These are phyloP conservation scores for Cheilosia pagana DNA, from an alignment of 2,888 invertebrate species.

Conservation along the genomic window DNA sequence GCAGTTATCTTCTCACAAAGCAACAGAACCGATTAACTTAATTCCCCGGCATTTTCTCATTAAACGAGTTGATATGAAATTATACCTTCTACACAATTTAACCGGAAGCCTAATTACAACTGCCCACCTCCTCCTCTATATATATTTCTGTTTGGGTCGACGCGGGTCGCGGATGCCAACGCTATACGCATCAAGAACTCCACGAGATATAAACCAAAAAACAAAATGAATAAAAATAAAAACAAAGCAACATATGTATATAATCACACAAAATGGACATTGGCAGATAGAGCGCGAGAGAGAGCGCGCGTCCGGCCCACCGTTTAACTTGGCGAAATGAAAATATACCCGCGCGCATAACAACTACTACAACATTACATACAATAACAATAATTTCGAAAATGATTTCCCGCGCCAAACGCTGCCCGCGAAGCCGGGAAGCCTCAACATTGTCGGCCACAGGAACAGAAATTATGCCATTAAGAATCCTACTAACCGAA, in stretches of 20 bases:
- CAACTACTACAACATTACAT: conserved; percentile 27
- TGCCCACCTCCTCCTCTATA: conserved; percentile 77
- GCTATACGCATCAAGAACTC: conserved; percentile 39
- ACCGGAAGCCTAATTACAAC: conserved; percentile 83
- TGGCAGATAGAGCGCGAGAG: neutral
- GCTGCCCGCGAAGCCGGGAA: conserved; percentile 51
- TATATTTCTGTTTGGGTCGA: conserved; percentile 28
- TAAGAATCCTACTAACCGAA: conserved; percentile 75
- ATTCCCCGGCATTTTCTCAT: conserved; percentile 75
- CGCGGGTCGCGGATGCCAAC: conserved; percentile 1
- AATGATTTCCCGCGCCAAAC: conserved; percentile 72
- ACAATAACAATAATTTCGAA: conserved; percentile 75
- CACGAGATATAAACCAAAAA: conserved; percentile 6
- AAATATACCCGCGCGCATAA: conserved; percentile 67
- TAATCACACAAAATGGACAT: conserved; percentile 60
- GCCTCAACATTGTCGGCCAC: conserved; percentile 52
- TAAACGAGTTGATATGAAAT: conserved; percentile 77
- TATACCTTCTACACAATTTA: conserved; percentile 76
- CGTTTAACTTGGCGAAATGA: conserved; percentile 71
- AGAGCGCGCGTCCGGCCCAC: conserved; percentile 62
- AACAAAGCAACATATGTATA: neutral
- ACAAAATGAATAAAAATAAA: conserved; percentile 18
- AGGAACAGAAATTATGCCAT: conserved; percentile 74
- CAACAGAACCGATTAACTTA: conserved; percentile 74
- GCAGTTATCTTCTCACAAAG: conserved; percentile 65